Base-by-base conservation (phyloP, 2,888 invertebrate genomes). In the Pyralis farinalis region DNA sequence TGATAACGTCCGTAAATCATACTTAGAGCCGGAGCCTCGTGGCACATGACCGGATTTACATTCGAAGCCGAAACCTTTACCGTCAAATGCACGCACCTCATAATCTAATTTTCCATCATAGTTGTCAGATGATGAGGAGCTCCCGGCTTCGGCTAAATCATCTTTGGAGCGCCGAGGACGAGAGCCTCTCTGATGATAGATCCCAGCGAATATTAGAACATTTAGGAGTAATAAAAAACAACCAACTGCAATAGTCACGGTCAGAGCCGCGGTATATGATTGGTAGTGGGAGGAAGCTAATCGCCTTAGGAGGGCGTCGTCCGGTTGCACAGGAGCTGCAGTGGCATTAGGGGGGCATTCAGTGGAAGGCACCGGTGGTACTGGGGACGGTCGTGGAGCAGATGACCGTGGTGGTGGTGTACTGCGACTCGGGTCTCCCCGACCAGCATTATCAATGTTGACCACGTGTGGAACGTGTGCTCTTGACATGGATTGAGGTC, bases 231-330 rank as follows among this genome's bases (percentile, higher is more conserved):
- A 86, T 5, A 96, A 90, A 54, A 96, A 95, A 61, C 96, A 95
- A 1, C 96, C 96, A 6, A 96, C 95, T 0, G 94, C 95, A 48
- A 96, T 95, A 0, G 97, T 97, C 20, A 97, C 95, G 5, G 96
- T 95, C 10, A 97, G 85, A 0, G 97, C 97, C 0, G 96, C 96
- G 4, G 96, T 96, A 73, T 97, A 96, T 44, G 95, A 96, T 70
- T 96, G 96, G 64, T 96, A 96, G 63, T 96, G 96, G 44, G 94
- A 94, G 7, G 93, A 93, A n/a, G 95, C 94, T 5, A 95, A 86
- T 34, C 95, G 93, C 27, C 95, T 92, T 33, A 95, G 82, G 1
- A 96, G 88, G 47, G 95, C 94, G 50, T 93, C 94, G 40, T 93
- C 93, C 4, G 91, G 81, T 40, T 91, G 89, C 27, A 90, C 71